Evolutionary conservation across 2,888 invertebrate species (phyloP).

Genomic region (Andrena bucephala): DNA sequence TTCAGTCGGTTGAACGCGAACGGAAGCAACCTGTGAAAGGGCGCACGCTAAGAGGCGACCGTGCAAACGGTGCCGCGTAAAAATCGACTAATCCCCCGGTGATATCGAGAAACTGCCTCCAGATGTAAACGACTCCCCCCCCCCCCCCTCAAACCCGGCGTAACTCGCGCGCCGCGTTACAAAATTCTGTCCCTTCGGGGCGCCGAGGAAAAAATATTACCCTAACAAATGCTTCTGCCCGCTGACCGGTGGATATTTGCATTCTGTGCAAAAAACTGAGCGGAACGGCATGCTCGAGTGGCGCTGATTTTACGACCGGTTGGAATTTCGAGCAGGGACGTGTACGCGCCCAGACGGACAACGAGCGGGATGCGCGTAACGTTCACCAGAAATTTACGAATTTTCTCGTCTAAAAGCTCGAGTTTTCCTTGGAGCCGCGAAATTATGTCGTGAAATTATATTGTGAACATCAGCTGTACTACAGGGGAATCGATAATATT

Average conservation of each 20-base stretch:
- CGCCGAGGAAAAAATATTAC: not conserved
- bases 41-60: not conserved
- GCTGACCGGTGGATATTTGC: not conserved
- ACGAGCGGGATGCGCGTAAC: not conserved
- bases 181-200: not conserved
- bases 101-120: conserved; percentile 5
- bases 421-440: not conserved
- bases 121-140: not conserved
- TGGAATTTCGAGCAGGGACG: not conserved
- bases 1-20: conserved; percentile 46
- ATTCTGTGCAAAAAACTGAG: not conserved
- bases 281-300: not conserved
- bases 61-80: conserved; percentile 12
- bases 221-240: not conserved
- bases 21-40: conserved; percentile 31
- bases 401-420: not conserved
- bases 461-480: not conserved
- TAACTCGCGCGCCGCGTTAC: not conserved
- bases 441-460: conserved; percentile 9
- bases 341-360: not conserved
- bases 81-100: conserved; percentile 31
- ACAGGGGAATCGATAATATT: conserved; percentile 23
- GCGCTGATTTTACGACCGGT: not conserved
- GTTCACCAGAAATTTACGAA: not conserved
- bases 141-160: not conserved